Base-by-base conservation (phyloP, 2,888 invertebrate species). In the Heliconius ismenius region DNA sequence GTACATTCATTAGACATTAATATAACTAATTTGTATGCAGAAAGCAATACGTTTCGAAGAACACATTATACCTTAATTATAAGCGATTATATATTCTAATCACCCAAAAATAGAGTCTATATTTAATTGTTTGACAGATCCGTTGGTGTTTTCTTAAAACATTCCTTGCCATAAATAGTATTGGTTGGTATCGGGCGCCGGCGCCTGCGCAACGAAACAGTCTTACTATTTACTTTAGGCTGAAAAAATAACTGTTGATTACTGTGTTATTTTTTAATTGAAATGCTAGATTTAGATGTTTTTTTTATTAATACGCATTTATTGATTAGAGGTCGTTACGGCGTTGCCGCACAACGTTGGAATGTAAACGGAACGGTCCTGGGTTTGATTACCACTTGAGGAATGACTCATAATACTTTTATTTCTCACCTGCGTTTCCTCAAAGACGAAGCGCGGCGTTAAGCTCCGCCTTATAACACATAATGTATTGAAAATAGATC, bases 91-190 rank as follows among this genome's bases (percentile, higher is more conserved):
- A 72, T 73, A 73, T 72, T 69, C 73, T 81, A 79, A 65, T n/a
- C 0, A 15, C 4, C 49, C n/a, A 32, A 75, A 2, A 58, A 78
- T 83, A 86, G 83, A 81, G 86, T 83, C 80, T 74, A 81, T 79
- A 83, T 79, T 85, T 73, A 79, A 78, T 79, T 81, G 79, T 81
- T 81, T 77, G 81, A n/a, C 72, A 69, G 79, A n/a, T 81, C 81
- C 84, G 83, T 86, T 86, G 82, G 84, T 91, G 89, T 92, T 91
- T 89, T 90, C 89, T 88, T 91, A 89, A 89, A 88, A 88, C 90
- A 93, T 93, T 92, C 92, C 87, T 88, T 85, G 85, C 92, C 91
- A 89, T 92, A 91, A 90, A 92, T 92, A 92, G 92, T 85, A 83
- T 85, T 84, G 84, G 87, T 84, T 87, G 85, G 85, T 88, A 88